These are phyloP conservation scores for Pomacea canaliculata DNA, from an alignment of 2,888 invertebrate species.

Conservation along the genomic window DNA sequence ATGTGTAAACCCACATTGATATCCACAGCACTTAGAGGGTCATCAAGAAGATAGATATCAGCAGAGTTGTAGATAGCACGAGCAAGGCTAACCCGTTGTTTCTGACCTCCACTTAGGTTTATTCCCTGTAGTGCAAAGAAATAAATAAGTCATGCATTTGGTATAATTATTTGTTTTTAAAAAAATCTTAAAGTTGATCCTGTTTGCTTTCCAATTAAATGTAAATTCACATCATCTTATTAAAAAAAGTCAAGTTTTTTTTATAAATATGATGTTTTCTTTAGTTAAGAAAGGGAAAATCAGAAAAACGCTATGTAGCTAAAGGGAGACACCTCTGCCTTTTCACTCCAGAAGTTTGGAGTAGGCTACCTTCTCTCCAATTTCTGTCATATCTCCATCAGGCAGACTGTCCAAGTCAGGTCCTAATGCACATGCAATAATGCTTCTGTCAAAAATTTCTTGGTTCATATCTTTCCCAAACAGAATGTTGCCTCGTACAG, in stretches of 20 bases:
- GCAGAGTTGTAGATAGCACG: constrained; percentile 65
- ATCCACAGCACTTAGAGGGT: constrained; percentile 70
- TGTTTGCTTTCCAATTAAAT: too few relatives aligned
- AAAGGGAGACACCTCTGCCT: too few relatives aligned
- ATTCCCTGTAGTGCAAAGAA: constrained; percentile 56
- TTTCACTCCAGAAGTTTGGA: too few relatives aligned
- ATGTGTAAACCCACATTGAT: constrained; percentile 69
- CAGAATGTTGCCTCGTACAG: constrained; percentile 90
- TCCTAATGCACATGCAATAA: constrained; percentile 90
- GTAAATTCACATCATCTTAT: too few relatives aligned
- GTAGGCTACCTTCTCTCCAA: constrained; percentile 85
- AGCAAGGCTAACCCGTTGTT: constrained; percentile 68
- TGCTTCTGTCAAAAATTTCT: constrained; percentile 81
- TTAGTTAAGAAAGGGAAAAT: too few relatives aligned
- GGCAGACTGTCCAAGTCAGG: constrained; percentile 90
- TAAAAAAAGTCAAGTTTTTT: too few relatives aligned
- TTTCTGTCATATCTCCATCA: constrained; percentile 95
- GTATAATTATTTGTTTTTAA: too few relatives aligned
- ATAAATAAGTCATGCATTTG: too few relatives aligned
- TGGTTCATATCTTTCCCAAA: constrained; percentile 85
- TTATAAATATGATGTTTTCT: too few relatives aligned
- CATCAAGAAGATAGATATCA: constrained; percentile 68
- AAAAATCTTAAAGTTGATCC: background rate
- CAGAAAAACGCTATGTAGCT: too few relatives aligned
- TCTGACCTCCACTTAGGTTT: constrained; percentile 69